Base-by-base conservation (phyloP, 1,140 invertebrate genomes). In the Zaprionus ornatus region DNA sequence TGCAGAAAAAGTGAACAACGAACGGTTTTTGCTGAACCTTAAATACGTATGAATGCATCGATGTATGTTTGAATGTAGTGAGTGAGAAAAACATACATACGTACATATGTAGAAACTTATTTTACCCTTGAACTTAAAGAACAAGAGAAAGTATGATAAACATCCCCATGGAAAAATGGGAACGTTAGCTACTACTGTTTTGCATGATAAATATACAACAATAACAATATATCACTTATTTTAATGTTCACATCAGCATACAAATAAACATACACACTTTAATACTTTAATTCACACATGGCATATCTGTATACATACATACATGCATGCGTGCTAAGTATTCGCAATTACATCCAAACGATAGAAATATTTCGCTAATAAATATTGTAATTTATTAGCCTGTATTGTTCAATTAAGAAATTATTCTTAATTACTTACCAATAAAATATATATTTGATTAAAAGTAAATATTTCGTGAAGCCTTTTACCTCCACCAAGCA, bases 381-480 rank as follows among this genome's bases (percentile, higher is more conserved):
- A 21, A 9, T 12, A 7, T 17, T 50, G 12, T 10, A 10, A 10
- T 32, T 32, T 32, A 32, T 10, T 9, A 10, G 2, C 9, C 29
- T 10, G 9, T 3, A 32, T 32, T 32, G 9, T 9, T 32, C 9
- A 32, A 32, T 32, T 32, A 32, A 3, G 3, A 32, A 32, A 32
- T 9, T 10, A 32, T 10, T 32, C 29, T 13, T 17, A 35, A 17
- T 64, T 21, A 54, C 45, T 64, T 54, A 64, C 61, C 61, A 25
- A 17, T 12, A 23, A 21, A 32, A 37, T 35, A 52, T 54, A 54
- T 37, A 6, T 52, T 23, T 29, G 13, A 21, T 12, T 12, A 35
- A 37, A 52, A 12, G 21, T n/a, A 54, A 37, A 37, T 54, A 54
- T 13, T 37, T 35, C 35, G 27, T 32, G 13, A 50, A 23, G 52